Base-by-base conservation (phyloP, 1,140 invertebrate genomes). In the Drosophila jambulina region DNA sequence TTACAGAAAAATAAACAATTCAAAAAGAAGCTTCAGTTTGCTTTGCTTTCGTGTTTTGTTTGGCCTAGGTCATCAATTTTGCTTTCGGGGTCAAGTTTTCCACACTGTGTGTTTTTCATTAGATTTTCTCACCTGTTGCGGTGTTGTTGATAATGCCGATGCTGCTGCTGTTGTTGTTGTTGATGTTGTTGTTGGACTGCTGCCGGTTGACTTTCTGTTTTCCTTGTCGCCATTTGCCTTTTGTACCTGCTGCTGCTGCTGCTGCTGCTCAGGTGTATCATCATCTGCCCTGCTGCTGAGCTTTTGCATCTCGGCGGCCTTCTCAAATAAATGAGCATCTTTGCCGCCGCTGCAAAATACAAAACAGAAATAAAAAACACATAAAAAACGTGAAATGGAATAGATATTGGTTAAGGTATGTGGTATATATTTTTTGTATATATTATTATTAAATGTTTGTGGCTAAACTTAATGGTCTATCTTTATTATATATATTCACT, bases 281-380 rank as follows among this genome's bases (percentile, higher is more conserved):
- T 53, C 67, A 19, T 63, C 59, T 19, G 40, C 48, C 29, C 64
- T 75, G 46, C 71, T 84, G 38, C 71, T 88, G 29, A 90, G 78
- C 59, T 88, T 84, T 36, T 75, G 84, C 77, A 88, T 21, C 67
- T 88, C 84, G 25, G 49, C 84, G 34, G 53, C 48, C 57, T 81
- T 88, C 9, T 88, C 85, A 69, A 88, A 88, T 23, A 88, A 69
- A 61, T 84, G 83, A 49, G 85, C 84, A 80, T 88, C 84, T 75
- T 88, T 88, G 85, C 84, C 84, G 61, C 84, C 84, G 59, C 84
- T 88, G 64, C 58, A 82, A 64, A 48, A 48, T 2, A 48, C 7
- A n/a, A 48, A 48, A 17, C 17, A 46, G 1, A 23, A 23, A 46
- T 23, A 6, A 38, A 36, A 49, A 21, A 23, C 19, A 36, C 12